phyloP scores from a whole-genome alignment of 2,888 invertebrate genomes.

The Campoletis raptor region DNA sequence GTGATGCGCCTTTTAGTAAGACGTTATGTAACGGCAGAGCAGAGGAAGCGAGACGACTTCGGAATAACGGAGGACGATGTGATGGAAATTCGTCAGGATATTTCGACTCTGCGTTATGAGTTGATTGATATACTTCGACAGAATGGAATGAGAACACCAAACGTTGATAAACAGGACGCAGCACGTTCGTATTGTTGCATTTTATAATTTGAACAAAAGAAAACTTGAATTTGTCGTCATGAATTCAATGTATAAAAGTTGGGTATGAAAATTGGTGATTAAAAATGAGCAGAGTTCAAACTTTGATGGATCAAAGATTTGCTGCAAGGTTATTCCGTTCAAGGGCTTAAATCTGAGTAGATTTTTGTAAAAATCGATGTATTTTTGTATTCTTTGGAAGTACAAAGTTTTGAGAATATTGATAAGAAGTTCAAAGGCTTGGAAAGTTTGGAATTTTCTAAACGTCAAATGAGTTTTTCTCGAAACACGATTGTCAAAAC shows the following conservation, averaged over 20 bases:
- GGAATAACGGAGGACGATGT: slow-evolving; percentile 99
- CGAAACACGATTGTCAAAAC: not conserved
- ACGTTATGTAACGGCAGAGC: slow-evolving; percentile 96
- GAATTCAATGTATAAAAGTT: not conserved
- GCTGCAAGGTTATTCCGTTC: no score
- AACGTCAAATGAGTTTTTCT: no score
- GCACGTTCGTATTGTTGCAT: slow-evolving; percentile 85
- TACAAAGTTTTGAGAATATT: no score
- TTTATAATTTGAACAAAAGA: not conserved
- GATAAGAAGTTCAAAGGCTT: no score
- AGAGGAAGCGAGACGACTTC: slow-evolving; percentile 94
- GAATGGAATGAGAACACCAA: slow-evolving; percentile 95
- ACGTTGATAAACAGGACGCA: slow-evolving; percentile 89
- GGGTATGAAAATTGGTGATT: not conserved
- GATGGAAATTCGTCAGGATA: slow-evolving; percentile 98
- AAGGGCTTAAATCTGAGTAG: no score
- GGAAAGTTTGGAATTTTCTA: no score
- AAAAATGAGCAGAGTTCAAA: not conserved
- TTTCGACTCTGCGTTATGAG: slow-evolving; percentile 97
- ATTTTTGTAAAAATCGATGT: no score
- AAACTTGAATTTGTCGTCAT: not conserved
- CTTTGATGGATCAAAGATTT: no score
- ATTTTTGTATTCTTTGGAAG: no score
- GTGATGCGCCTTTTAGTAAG: slow-evolving; percentile 96
- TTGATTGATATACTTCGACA: slow-evolving; percentile 95